These are phyloP conservation scores for Scaptomyza parva DNA, from an alignment of 2,888 invertebrate species.

Conservation along the genomic window DNA sequence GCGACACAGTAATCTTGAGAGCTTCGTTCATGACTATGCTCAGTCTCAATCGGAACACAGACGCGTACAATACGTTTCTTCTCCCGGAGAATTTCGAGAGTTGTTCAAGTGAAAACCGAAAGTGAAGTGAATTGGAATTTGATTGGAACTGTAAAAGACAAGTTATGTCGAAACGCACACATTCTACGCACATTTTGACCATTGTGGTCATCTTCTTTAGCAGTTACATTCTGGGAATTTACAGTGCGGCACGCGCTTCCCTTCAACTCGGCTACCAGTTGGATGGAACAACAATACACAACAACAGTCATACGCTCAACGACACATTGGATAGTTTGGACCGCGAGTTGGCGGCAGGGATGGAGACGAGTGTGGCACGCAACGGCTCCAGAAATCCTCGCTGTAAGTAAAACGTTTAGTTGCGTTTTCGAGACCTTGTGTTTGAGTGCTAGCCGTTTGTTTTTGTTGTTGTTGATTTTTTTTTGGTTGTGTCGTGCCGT, in stretches of 20 bases:
- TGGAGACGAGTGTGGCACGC: constrained; percentile 18
- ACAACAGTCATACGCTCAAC: constrained; percentile 8
- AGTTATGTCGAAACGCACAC: constrained; percentile 45
- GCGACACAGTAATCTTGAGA: constrained; percentile 61
- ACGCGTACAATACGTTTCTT: constrained; percentile 53
- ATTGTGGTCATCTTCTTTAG: constrained; percentile 63
- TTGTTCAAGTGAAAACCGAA: constrained; percentile 60
- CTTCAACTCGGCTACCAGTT: constrained; percentile 10
- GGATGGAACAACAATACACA: not conserved
- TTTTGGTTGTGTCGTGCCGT: constrained; percentile 42
- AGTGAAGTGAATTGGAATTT: constrained; percentile 46
- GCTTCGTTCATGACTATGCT: constrained; percentile 39
- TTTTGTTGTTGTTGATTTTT: constrained; percentile 33
- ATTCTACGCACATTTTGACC: constrained; percentile 59
- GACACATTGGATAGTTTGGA: constrained; percentile 29
- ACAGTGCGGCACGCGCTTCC: constrained; percentile 61
- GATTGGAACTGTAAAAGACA: not conserved
- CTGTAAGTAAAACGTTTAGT: constrained; percentile 54
- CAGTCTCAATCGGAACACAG: constrained; percentile 63
- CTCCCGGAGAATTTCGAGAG: constrained; percentile 11
- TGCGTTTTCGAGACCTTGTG: constrained; percentile 1
- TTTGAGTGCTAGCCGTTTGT: constrained; percentile 50
- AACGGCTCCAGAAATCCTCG: constrained; percentile 67
- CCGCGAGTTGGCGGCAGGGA: not conserved
- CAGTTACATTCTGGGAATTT: constrained; percentile 60